These are phyloP conservation scores for Azorinus chamasolen DNA, from an alignment of 2,888 invertebrate genomes.

Conservation along the genomic window DNA sequence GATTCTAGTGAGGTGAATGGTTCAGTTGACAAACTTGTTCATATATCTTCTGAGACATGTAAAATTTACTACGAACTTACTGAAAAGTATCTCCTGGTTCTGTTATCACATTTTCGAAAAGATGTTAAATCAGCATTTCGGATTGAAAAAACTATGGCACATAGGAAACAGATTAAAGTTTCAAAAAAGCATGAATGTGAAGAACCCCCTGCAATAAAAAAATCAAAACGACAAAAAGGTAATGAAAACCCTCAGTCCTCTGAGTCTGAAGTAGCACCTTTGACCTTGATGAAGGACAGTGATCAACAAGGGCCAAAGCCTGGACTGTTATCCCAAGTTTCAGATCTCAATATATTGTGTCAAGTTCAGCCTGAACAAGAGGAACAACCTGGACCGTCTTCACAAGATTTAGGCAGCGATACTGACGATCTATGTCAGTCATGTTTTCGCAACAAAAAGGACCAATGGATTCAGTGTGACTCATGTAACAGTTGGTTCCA, in stretches of 20 bases:
- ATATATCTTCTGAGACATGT: neutral
- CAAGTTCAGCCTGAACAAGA: too few species aligned
- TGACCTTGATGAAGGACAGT: too few species aligned
- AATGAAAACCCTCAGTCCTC: too few species aligned
- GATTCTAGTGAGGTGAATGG: neutral
- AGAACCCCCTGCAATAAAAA: too few species aligned
- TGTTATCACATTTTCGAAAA: conserved; percentile 15
- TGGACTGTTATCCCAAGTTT: too few species aligned
- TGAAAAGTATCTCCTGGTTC: conserved; percentile 13
- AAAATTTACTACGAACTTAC: conserved; percentile 5
- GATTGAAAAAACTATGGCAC: conserved; percentile 36
- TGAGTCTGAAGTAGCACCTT: too few species aligned
- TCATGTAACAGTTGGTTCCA: conserved; percentile 39
- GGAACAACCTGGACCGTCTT: too few species aligned
- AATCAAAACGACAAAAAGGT: too few species aligned
- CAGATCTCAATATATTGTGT: too few species aligned
- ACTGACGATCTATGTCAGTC: conserved; percentile 29
- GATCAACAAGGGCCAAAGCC: too few species aligned
- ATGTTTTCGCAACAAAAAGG: conserved; percentile 23
- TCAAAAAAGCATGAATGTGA: too few species aligned
- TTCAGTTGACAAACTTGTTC: too few species aligned
- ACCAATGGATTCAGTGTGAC: conserved; percentile 39
- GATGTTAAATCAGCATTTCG: conserved; percentile 21
- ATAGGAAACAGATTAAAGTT: conserved; percentile 35
- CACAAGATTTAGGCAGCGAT: conserved; percentile 14